Conservation (phyloP, 2,113 vertebrate genomes). For the Lasiurus cinereus region DNA sequence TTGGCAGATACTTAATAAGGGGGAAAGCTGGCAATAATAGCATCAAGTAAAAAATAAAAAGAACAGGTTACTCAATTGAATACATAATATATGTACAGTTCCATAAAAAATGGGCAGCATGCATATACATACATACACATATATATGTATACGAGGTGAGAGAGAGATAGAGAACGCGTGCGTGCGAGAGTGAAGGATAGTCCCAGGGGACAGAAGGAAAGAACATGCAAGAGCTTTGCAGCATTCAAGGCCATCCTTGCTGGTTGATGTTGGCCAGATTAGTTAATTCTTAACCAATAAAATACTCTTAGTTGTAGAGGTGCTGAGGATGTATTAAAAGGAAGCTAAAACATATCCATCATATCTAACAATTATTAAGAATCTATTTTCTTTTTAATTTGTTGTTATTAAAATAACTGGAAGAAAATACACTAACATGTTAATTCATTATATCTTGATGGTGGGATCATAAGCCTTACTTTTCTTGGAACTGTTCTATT, state of each 20-base stretch:
- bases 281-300: slow-evolving; percentile 29
- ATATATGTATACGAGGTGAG: neutral
- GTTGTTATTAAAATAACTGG: neutral
- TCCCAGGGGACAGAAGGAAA: neutral
- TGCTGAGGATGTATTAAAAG: slow-evolving; percentile 16
- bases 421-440: neutral
- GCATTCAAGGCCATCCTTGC: neutral
- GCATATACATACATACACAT: neutral
- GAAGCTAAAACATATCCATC: neutral
- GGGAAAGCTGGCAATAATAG: neutral
- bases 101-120: neutral
- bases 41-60: neutral
- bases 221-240: neutral
- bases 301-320: neutral
- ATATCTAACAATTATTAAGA: neutral
- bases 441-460: neutral
- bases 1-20: slow-evolving; percentile 12
- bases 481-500: neutral
- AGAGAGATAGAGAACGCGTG: too few species aligned
- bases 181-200: neutral
- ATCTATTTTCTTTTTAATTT: neutral
- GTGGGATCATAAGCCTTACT: neutral
- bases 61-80: neutral
- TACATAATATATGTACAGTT: neutral
- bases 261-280: neutral